Evolutionary conservation across 2,113 vertebrate genomes (phyloP).

Genomic region (Corydoras sp.): DNA sequence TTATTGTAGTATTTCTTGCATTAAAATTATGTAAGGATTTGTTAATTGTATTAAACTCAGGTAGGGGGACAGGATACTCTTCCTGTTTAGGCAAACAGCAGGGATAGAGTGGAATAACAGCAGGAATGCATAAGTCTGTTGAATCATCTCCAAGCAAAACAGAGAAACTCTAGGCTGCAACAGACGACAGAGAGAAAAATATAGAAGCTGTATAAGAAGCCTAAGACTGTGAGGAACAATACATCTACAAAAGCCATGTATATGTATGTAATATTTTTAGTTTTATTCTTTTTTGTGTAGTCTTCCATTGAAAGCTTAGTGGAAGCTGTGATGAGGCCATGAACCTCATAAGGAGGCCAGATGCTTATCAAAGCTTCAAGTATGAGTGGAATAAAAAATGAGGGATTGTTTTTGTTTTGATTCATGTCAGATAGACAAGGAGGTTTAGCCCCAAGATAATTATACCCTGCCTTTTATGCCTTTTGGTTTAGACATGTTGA

Average conservation of each 20-base stretch:
- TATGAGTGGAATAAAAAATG: conserved; percentile 26
- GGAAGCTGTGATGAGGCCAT: neutral
- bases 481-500: conserved; percentile 29
- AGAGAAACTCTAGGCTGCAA: conserved; percentile 37
- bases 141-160: conserved; percentile 50
- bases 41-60: too few species aligned
- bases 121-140: conserved; percentile 42
- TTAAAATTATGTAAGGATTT: too few species aligned
- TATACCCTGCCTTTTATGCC: conserved; percentile 26
- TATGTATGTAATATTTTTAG: conserved; percentile 23
- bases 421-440: conserved; percentile 28
- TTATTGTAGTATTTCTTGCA: too few species aligned
- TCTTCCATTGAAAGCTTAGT: neutral
- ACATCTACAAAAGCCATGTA: conserved; percentile 25
- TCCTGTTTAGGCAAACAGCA: conserved; percentile 22
- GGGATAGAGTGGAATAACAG: conserved; percentile 29
- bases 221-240: conserved; percentile 4
- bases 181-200: conserved; percentile 14
- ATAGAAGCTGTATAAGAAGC: neutral
- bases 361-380: conserved; percentile 23
- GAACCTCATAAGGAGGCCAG: neutral
- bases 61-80: conserved; percentile 13
- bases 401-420: conserved; percentile 42
- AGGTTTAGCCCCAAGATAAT: conserved; percentile 33
- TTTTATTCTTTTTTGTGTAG: conserved; percentile 37